Percentiles rank a stretch among this genome's conserved stretches.
phyloP scores from a whole-genome alignment of 1,140 invertebrate genomes.

The Mamestra configurata region DNA sequence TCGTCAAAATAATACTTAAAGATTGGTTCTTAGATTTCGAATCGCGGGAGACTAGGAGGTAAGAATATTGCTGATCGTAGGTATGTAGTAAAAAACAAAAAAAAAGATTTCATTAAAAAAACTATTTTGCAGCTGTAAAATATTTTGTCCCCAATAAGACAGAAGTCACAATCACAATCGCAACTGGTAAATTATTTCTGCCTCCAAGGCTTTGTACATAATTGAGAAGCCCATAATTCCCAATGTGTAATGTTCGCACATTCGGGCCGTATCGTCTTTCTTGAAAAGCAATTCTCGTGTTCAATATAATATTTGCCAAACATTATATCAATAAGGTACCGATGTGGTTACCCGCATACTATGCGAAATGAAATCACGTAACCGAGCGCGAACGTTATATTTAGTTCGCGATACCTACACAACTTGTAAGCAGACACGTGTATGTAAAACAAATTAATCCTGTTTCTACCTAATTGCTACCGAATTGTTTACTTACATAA shows the following conservation, averaged over 20 bases:
- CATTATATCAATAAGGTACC: constrained; percentile 45
- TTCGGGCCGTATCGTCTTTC: constrained; percentile 18
- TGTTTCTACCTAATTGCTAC: constrained; percentile 28
- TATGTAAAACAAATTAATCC: constrained; percentile 31
- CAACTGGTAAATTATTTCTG: constrained; percentile 55
- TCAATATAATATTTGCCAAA: constrained; percentile 44
- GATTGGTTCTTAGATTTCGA: too few relatives aligned
- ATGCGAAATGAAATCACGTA: constrained; percentile 32
- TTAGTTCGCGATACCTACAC: constrained; percentile 14
- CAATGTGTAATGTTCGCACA: constrained; percentile 35
- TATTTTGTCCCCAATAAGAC: not conserved
- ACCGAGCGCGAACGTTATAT: not conserved
- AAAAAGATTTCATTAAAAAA: too few relatives aligned
- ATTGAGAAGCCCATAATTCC: constrained; percentile 45
- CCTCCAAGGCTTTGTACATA: constrained; percentile 49
- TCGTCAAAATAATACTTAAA: not conserved
- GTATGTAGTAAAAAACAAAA: too few relatives aligned
- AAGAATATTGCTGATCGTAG: too few relatives aligned
- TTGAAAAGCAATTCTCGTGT: constrained; percentile 46
- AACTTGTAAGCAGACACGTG: not conserved
- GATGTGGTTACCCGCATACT: constrained; percentile 19
- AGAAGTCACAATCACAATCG: constrained; percentile 2
- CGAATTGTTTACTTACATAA: constrained; percentile 44
- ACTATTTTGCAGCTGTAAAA: not conserved
- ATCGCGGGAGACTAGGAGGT: too few relatives aligned